Base-by-base conservation (phyloP, 2,888 invertebrate genomes). In the Sminthurinus aureus region DNA sequence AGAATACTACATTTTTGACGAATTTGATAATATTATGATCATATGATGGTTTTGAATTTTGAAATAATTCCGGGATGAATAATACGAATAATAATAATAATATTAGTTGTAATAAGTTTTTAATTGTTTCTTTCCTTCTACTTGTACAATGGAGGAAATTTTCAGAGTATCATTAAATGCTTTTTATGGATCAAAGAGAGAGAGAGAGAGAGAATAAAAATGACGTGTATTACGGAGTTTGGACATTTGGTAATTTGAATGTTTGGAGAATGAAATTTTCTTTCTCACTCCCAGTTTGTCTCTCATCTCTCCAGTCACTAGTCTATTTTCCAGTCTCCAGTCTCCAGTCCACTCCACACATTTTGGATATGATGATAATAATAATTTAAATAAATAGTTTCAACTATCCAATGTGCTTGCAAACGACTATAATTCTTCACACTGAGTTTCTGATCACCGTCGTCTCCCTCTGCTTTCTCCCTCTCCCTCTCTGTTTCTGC, bases 361-460 rank as follows among this genome's bases (percentile, higher is more conserved):
- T 71, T 71, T 71, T 71, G 71, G 52, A 18, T n/a, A 38, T 50
- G 50, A 26, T 75, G 18, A 38, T 66, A 78, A 78, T 78, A 58
- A 78, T 78, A 67, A 78, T 78, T 78, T 52, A 20, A 24, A 51
- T 77, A 77, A 78, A 78, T 78, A 52, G 64, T 78, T 52, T 12
- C 18, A 50, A 24, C 64, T 38, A 78, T 78, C 78, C 66, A 78
- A 67, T 64, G 78, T 78, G 66, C 66, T 78, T 78, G 78, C 78
- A 77, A 77, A 78, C 64, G 78, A 78, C 78, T 24, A 78, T 78
- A 78, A 78, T 78, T 78, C 78, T 78, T 78, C 24, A 24, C 24
- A 18, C 78, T 66, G 18, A 38, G 38, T 26, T 75, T 51, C 75
- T 51, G 75, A 26, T 75, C 38, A 38, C 38, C 38, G 20, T 75